Conservation (phyloP, 2,888 invertebrate genomes). For the Machimus rusticus region DNA sequence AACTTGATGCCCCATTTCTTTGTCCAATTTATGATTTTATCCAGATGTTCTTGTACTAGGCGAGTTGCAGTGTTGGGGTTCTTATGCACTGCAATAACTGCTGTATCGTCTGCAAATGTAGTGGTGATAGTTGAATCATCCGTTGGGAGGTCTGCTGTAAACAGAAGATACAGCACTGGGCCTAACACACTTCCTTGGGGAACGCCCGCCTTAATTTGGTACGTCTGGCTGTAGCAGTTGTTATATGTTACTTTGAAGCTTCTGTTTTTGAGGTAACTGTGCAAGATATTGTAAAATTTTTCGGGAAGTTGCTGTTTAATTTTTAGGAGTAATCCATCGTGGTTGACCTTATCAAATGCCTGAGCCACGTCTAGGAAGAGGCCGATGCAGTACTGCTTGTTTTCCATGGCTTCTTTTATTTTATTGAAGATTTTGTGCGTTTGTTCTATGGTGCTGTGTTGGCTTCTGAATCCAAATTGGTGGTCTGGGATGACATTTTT, state of each 20-base stretch:
- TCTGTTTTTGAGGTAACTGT: neutral
- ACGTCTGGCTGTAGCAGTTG: neutral
- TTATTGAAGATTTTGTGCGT: neutral
- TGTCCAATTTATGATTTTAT: neutral
- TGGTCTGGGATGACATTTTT: neutral
- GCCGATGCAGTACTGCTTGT: neutral
- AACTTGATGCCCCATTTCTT: neutral
- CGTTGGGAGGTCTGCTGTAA: neutral
- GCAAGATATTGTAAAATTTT: neutral
- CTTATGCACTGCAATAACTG: neutral
- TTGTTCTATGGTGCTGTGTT: slow-evolving; percentile 1
- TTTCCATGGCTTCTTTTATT: slow-evolving; percentile 3
- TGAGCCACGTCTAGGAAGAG: slow-evolving; percentile 9
- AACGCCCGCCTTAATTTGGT: neutral
- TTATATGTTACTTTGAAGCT: neutral
- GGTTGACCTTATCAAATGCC: slow-evolving; percentile 10
- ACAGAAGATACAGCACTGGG: neutral
- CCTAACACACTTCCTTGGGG: neutral
- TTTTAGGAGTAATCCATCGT: neutral
- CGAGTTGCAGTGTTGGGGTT: neutral
- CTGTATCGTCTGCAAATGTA: neutral
- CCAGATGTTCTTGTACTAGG: neutral
- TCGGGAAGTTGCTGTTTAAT: neutral
- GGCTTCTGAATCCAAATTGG: slow-evolving; percentile 14
- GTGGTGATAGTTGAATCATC: neutral